Evolutionary conservation across 2,888 invertebrate genomes (phyloP).

Genomic region (Sminthurides aquaticus): DNA sequence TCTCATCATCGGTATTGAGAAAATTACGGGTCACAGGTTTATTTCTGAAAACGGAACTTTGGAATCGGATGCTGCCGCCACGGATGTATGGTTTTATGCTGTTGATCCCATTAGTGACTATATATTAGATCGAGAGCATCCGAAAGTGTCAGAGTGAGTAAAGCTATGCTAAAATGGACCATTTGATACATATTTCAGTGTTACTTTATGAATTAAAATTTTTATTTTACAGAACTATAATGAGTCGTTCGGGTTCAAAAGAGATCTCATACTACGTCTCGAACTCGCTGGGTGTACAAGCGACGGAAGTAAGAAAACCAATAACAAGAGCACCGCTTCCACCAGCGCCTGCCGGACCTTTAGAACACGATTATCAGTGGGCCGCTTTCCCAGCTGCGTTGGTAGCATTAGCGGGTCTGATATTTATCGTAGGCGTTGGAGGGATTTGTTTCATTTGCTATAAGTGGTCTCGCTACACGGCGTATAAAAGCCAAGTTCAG

Average conservation of each 20-base stretch:
- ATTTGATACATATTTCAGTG: not conserved
- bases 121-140: conserved; percentile 65
- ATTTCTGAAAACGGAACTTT: conserved; percentile 67
- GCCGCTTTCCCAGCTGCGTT: conserved; percentile 81
- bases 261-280: conserved; percentile 64
- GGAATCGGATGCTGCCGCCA: conserved; percentile 61
- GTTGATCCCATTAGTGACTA: conserved; percentile 69
- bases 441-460: conserved; percentile 89
- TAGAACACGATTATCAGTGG: conserved; percentile 48
- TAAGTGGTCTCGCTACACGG: conserved; percentile 86
- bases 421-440: conserved; percentile 73
- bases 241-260: conserved; percentile 58
- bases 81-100: conserved; percentile 81
- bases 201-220: not conserved
- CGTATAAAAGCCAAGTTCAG: conserved; percentile 73
- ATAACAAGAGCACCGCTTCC: conserved; percentile 46
- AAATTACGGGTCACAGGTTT: conserved; percentile 68
- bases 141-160: conserved; percentile 60
- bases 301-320: conserved; percentile 60
- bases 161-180: not conserved
- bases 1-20: conserved; percentile 71
- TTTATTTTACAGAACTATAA: conserved; percentile 50
- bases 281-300: conserved; percentile 60
- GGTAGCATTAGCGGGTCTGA: conserved; percentile 80
- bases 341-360: conserved; percentile 44